Base-by-base conservation (phyloP, 2,113 vertebrate species). In the Takifugu flavidus region DNA sequence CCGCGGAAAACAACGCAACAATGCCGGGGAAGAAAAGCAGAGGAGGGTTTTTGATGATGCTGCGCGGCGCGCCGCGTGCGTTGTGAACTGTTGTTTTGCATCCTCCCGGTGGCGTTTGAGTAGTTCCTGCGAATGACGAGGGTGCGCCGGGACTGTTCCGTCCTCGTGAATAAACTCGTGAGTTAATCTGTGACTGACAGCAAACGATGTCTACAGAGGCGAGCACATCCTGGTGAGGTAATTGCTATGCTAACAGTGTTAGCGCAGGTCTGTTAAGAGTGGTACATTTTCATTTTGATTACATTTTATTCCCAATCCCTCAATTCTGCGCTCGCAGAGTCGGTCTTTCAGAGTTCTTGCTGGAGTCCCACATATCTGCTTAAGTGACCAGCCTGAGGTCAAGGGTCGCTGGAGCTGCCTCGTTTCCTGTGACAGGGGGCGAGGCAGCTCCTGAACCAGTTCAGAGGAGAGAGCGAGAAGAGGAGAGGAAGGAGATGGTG, bases 351-450 rank as follows among this genome's bases (percentile, higher is more conserved):
- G 63, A 81, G 85, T 89, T 84, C 80, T 83, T 77, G 78, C 80
- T 54, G 78, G 79, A 82, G 29, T 3, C 85, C 80, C 70, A 86
- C 58, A 65, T 90, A 92, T 92, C 90, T 92, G 92, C 92, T 93
- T 84, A 84, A 85, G 81, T 87, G 89, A 89, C 87, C 86, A 70
- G 72, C 67, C 52, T 52, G 65, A 80, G 86, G 72, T 87, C 79
- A 80, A 53, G 78, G 89, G 86, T 90, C 84, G 64, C 67, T 34
- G 52, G 69, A 85, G 72, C 89, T 89, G 89, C 87, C 89, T 88
- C 87, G 85, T 90, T 80, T 84, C 82, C 82, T 90, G 86, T 90
- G 89, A 89, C 69, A 80, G 74, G 81, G 85, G 87, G 86, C 82
- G 87, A 90, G 34, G 82, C 78, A 70, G 78, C 72, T 71, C 78